Evolutionary conservation across 2,113 vertebrate genomes (phyloP), one percentile per base, ranked within the genome.

Genomic region (Protomyctophum bolini): DNA sequence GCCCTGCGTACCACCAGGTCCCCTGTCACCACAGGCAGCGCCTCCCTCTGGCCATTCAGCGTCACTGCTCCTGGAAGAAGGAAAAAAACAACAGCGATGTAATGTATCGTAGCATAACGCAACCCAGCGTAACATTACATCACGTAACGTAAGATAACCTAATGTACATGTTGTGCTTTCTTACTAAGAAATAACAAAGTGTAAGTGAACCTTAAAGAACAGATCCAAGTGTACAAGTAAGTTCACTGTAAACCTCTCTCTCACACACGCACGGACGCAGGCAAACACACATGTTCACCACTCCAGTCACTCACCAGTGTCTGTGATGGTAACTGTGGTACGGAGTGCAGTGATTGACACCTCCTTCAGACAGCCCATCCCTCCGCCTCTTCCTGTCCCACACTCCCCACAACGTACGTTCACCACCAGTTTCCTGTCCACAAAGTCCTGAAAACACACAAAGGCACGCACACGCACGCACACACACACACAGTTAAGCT

Each of bases 391-490:
- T 0, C 8, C 87, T 70, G 56, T 80, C 1, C 84, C 67, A 0
- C 94, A 95, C 0, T 86, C 79, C 7, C 88, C 88, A 7, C 81
- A 88, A 73, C 93, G 92, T 0, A 91, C 85, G 0, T 63, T 83
- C 12, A 96, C 81, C 75, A 91, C 77, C 76, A 97, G 87, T 84
- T 91, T 94, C 75, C 88, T 90, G 50, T 94, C 91, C n/a, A 91
- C 75, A 6, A 93, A 94, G 72, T 98, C 96, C 97, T 98, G 68
- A 68, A 77, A 5, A 63, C 28, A 68, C 61, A 65, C 8, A 57
- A 28, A n/a, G 54, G 54, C 21, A 7, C 7, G 45, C 8, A 41
- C 21, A 21, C 21, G 2, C 21, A 21, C 21, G 2, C 21, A 10
- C 29, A 66, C 51, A 66, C 6, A n/a, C 49, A 61, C 29, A 61